Percentiles rank a stretch among this genome's conserved stretches.
These are phyloP conservation scores for Hirtodrosophila duncani DNA, from an alignment of 2,888 invertebrate genomes.

Conservation along the genomic window DNA sequence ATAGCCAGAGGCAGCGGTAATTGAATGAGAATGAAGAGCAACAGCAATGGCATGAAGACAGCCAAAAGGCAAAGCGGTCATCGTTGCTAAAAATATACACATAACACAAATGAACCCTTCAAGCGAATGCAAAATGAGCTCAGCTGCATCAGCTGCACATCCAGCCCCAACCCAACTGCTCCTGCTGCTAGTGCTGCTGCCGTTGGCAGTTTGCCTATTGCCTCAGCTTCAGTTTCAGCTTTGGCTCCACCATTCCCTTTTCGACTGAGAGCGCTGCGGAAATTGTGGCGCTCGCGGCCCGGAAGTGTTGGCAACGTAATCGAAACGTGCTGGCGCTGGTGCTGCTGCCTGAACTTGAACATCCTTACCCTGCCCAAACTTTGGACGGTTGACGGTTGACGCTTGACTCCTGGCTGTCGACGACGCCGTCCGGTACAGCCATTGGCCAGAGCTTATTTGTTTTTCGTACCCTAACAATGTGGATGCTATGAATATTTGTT, in stretches of 20 bases:
- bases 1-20: conserved; percentile 60
- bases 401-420: conserved; percentile 28
- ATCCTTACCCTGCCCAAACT: background rate
- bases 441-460: too few relatives aligned
- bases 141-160: conserved; percentile 1
- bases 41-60: background rate
- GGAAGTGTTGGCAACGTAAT: conserved; percentile 69
- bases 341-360: conserved; percentile 8
- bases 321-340: conserved; percentile 53
- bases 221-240: conserved; percentile 8
- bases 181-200: too few relatives aligned
- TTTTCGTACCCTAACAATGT: too few relatives aligned
- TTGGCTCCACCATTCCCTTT: conserved; percentile 9
- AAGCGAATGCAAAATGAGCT: conserved; percentile 47
- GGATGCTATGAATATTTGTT: too few relatives aligned
- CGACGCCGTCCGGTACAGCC: conserved; percentile 50
- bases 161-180: too few relatives aligned
- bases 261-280: conserved; percentile 36
- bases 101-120: conserved; percentile 62
- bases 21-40: conserved; percentile 46
- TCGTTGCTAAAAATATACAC: conserved; percentile 8
- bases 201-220: conserved; percentile 57
- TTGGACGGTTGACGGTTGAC: background rate
- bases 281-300: conserved; percentile 67
- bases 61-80: background rate